Base-by-base conservation (phyloP, 2,113 vertebrate species). In the Pluvialis apricaria region DNA sequence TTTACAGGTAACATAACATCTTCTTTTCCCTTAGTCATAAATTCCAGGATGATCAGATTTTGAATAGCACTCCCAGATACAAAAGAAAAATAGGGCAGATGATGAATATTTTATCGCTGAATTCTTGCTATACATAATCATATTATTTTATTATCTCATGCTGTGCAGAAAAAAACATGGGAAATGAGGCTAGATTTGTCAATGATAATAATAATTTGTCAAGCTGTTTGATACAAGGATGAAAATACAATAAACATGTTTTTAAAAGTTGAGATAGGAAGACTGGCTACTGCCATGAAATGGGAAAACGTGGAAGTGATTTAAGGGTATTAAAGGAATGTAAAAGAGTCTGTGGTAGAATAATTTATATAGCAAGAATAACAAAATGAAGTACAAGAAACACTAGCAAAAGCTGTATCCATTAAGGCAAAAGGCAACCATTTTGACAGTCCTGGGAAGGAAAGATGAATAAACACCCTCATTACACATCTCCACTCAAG, bases 121-220 rank as follows among this genome's bases (percentile, higher is more conserved):
- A 91, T 94, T 76, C 91, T 91, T 96, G 84, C 81, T 95, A 79
- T 66, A 88, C 87, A 89, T 92, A 96, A 96, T 95, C 65, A 97
- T 88, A 94, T 96, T 95, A 96, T 96, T 96, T 97, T 95, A 96
- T 95, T 96, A 94, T 97, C 94, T 89, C 92, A 79, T 70, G 42
- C 81, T 70, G 62, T 38, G 81, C 49, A 90, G 62, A 38, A 94
- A 91, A 96, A 87, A 92, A 19, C 16, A 79, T 15, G 38, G 89
- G 82, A 94, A 97, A 95, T 91, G 86, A 96, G 89, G 91, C 58
- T 96, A 95, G 94, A 96, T 97, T 91, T 91, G 40, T 90, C 89
- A 94, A 90, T 72, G 86, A 95, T 94, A 94, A 95, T 69, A 95
- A 91, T 85, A 90, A 95, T 94, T 88, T 95, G 70, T 96, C 94